Conservation (phyloP, 2,113 vertebrate genomes). For the Gnathonemus longibarbis region DNA sequence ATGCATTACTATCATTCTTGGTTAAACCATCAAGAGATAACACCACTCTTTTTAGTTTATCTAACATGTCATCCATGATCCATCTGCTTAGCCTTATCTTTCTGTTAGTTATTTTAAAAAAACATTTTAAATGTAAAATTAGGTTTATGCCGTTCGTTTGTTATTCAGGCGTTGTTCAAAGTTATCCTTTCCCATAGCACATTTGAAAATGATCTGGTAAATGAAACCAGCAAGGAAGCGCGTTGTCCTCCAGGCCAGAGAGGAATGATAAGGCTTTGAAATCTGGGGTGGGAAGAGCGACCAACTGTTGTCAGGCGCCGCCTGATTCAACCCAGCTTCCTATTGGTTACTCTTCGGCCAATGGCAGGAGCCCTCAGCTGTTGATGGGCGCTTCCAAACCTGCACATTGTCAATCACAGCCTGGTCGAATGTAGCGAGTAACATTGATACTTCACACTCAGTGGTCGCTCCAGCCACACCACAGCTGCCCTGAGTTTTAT, state of each 20-base stretch:
- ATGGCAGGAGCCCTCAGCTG: neutral
- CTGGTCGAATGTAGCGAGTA: neutral
- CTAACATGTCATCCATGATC: neutral
- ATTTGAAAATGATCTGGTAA: neutral
- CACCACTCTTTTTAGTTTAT: neutral
- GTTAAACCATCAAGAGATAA: neutral
- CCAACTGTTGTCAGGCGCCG: neutral
- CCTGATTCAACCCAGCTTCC: neutral
- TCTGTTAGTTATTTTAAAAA: neutral
- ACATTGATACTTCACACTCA: neutral
- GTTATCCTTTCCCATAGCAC: neutral
- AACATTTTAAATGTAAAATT: neutral
- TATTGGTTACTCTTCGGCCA: neutral
- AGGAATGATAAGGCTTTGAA: neutral
- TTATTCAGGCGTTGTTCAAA: neutral
- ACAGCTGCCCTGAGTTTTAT: neutral
- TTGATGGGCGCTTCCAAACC: neutral
- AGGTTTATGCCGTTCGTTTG: neutral
- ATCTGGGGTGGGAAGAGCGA: neutral
- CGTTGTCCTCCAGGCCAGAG: neutral
- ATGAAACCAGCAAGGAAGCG: neutral
- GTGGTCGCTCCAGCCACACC: neutral
- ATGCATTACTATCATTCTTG: neutral
- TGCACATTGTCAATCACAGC: neutral
- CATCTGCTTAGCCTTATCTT: neutral